phyloP scores from a whole-genome alignment of 2,797 vertebrate species.

The Pteropus rufus region DNA sequence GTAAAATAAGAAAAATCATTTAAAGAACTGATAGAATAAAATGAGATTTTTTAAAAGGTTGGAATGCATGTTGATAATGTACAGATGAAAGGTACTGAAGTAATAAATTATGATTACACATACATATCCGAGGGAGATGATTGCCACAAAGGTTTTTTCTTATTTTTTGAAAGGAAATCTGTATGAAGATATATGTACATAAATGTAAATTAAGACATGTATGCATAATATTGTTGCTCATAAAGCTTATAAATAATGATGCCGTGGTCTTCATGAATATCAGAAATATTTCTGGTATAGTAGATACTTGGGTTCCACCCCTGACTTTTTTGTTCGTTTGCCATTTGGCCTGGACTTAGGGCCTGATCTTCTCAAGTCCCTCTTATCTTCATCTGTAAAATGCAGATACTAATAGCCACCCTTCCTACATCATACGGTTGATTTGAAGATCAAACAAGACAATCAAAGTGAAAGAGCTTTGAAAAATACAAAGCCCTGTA shows the following conservation, averaged over 20 bases:
- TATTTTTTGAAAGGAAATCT: not conserved
- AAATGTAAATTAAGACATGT: not conserved
- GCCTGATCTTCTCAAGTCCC: not conserved
- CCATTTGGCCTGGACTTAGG: not conserved
- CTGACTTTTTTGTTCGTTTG: not conserved
- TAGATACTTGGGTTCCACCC: not conserved
- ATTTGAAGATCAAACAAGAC: constrained; percentile 53
- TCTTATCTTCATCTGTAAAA: constrained; percentile 38
- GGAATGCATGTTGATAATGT: not conserved
- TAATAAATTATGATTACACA: not conserved
- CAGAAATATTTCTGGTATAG: not conserved
- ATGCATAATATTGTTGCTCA: not conserved
- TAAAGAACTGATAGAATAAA: not conserved
- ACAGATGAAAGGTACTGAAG: not conserved
- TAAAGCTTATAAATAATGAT: not conserved
- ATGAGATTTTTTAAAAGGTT: not conserved
- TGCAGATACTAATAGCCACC: not conserved
- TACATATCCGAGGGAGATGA: not conserved
- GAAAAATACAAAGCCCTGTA: constrained; percentile 50
- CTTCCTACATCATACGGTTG: not conserved
- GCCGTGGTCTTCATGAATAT: not conserved
- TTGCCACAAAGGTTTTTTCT: not conserved
- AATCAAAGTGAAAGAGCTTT: constrained; percentile 52
- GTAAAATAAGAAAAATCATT: constrained; percentile 3
- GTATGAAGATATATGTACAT: not conserved